A percentile compares a stretch with the other conserved stretches of the same genome.
Conservation (phyloP, 2,113 vertebrate species). For the Ophiodon elongatus region DNA sequence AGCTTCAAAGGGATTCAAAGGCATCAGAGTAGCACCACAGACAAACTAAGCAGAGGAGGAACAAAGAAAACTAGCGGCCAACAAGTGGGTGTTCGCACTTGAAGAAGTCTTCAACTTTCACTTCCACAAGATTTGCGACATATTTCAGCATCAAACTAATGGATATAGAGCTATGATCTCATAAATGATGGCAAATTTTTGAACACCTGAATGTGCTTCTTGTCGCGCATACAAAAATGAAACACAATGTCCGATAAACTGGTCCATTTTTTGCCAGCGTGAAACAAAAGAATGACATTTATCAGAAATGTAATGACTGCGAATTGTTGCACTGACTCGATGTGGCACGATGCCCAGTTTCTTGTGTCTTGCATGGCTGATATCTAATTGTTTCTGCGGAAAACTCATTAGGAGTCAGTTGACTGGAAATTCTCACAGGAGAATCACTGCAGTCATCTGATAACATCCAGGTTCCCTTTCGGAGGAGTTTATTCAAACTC, state of each 20-base stretch:
- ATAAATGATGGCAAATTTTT: neutral
- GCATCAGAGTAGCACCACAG: neutral
- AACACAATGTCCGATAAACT: slow-evolving; percentile 9
- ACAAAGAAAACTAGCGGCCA: slow-evolving; percentile 15
- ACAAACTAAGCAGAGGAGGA: slow-evolving; percentile 12
- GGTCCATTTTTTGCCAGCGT: slow-evolving; percentile 7
- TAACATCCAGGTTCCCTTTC: slow-evolving; percentile 69
- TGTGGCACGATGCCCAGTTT: slow-evolving; percentile 80
- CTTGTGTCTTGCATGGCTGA: slow-evolving; percentile 81
- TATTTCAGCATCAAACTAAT: neutral
- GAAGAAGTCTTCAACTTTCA: neutral
- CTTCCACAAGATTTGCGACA: slow-evolving; percentile 8
- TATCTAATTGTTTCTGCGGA: slow-evolving; percentile 89
- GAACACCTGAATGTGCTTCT: slow-evolving; percentile 4
- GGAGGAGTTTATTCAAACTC: slow-evolving; percentile 67
- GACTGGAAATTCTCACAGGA: slow-evolving; percentile 80
- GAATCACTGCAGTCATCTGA: slow-evolving; percentile 72
- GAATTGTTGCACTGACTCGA: slow-evolving; percentile 79
- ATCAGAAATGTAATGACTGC: slow-evolving; percentile 55
- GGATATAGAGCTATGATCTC: neutral
- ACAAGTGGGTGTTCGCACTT: slow-evolving; percentile 5
- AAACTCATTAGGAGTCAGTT: slow-evolving; percentile 89
- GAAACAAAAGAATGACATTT: slow-evolving; percentile 46
- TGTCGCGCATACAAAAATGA: slow-evolving; percentile 1
- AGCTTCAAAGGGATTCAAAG: slow-evolving; percentile 52